Evolutionary conservation across 2,113 vertebrate species (phyloP), one percentile per base, ranked within the genome.

Genomic region (Pavo muticus): DNA sequence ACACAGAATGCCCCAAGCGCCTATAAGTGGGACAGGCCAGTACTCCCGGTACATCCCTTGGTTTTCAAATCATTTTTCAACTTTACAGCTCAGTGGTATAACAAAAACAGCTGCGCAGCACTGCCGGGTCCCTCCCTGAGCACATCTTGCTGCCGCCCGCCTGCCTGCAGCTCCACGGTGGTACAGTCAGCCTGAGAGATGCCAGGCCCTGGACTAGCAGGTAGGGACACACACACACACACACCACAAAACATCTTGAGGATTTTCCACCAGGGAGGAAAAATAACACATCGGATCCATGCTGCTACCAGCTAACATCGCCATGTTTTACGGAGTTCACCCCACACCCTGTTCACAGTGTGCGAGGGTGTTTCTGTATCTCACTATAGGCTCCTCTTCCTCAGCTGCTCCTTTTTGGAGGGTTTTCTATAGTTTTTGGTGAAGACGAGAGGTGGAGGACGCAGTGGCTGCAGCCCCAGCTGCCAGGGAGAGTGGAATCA

Each of bases 31-130:
- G 50, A 74, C 59, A 84, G 4, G 14, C 57, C 88, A 88, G 85
- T 75, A 83, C 84, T 93, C 87, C 65, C 9, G 0, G 48, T 29
- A 64, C 90, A 92, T 87, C 91, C 48, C 44, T 91, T 73, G 65
- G 79, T 92, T 95, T 95, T 88, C 57, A 94, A 96, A 72, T 75
- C 0, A 40, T 84, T 69, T 90, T 97, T 96, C 82, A 91, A 65
- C 77, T 81, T 94, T 72, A 90, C 74, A 94, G 69, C 30, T 92
- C 5, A 1, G 65, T 76, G 67, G 82, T 93, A 91, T 78, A 94
- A 94, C 47, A 97, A 97, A 97, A 97, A 60, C 91, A 96, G 96
- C 94, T 95, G 93, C 24, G 2, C 72, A 16, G 20, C 13, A 1
- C 39, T 40, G 70, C 76, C 29, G 3, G 61, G 19, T 85, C 37